Evolutionary conservation across 2,888 invertebrate genomes (phyloP), one percentile per base, ranked within the genome.

Genomic region (Hyles lineata): DNA sequence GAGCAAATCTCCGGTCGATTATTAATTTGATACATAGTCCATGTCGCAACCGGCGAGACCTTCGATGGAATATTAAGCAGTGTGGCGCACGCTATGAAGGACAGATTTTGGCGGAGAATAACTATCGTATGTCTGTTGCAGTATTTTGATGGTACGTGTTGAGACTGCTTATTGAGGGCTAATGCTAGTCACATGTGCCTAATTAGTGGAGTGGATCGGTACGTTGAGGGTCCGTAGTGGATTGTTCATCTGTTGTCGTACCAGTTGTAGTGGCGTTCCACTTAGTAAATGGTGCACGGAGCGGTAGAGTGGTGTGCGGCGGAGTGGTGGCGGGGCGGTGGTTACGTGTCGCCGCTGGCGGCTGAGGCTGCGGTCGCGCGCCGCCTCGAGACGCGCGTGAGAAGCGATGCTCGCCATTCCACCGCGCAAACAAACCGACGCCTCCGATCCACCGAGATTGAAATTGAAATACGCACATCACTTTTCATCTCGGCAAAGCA

Each of bases 251-350:
- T 79, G 81, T 83, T 86, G 86, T 86, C 83, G 81, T 79, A 79
- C 76, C 79, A 82, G 80, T 85, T 83, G 86, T 84, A 82, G 84
- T 82, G 80, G 81, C 84, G 91, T 84, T 85, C 91, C 82, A 90
- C 86, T 92, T 93, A 86, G 77, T 83, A 89, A 91, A 87, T 89
- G 87, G 92, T 87, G 90, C 91, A 87, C 87, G 85, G 81, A 85
- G 84, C 77, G 74, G 78, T 83, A 85, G 50, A 50, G 23, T 1
- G n/a, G 5, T 11, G 63, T 43, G 63, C 43, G 55, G n/a, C 43
- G 43, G 43, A 15, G 43, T 43, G 43, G 43, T 15, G 7, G 43
- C 23, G 50, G 67, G 67, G 67, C 43, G 72, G 75, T 86, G 88
- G 89, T 88, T 88, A 90, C 87, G 89, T 90, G 90, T 89, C 91